Evolutionary conservation across 2,888 invertebrate species (phyloP), one percentile per base, ranked within the genome.

Genomic region (Pyrgus malvae): DNA sequence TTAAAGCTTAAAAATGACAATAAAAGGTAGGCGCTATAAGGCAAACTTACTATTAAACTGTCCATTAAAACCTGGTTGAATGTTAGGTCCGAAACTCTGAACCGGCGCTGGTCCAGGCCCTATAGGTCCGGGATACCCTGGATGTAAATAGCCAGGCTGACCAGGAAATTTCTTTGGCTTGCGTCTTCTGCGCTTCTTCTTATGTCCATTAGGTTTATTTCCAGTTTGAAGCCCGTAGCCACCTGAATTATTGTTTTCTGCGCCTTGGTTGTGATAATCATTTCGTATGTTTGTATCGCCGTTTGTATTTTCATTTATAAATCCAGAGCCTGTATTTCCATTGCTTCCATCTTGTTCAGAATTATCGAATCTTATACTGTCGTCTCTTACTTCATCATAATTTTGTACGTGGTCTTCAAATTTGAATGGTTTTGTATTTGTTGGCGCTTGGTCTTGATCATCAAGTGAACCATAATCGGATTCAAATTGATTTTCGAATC

Each of bases 101-200:
- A 49, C 55, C 38, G 7, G 31, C 21, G 33, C 23, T 23, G 49
- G 8, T 48, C 35, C 48, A 46, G 50, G n/a, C 45, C 42, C 54
- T 48, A 29, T 35, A 23, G 56, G 61, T 11, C 60, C 63, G 14
- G 59, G 62, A 51, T 64, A 63, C 0, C 60, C 66, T 23, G 63
- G 63, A 40, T 55, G 17, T 9, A 45, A 46, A 21, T 55, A 38
- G 45, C 56, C 64, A 1, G 69, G 71, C 54, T 64, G 75, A 27
- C 72, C 67, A 40, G 40, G 57, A 19, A 33, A 17, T 3, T 48
- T 42, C 31, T 57, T 57, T 12, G 55, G 61, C 35, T 59, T 65
- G 16, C 62, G 51, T 31, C 59, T 56, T 31, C 77, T 70, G 3
- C 76, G 72, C 27, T 73, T 70, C 31, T 71, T 70, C 56, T 67